Evolutionary conservation across 2,113 vertebrate species (phyloP).

Genomic region (Cricetomys ansorgei): DNA sequence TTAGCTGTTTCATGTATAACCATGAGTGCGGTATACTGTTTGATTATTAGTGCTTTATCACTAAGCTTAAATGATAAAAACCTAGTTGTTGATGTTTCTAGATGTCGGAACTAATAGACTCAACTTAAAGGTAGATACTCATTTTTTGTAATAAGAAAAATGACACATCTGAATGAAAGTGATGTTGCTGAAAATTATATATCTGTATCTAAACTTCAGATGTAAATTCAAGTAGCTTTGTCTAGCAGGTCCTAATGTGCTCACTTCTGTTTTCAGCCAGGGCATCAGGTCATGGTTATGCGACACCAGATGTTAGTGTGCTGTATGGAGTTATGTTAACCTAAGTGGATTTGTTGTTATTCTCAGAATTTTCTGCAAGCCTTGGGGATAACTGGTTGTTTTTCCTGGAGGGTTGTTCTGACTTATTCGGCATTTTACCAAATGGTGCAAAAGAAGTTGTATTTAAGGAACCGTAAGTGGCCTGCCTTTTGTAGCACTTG

Average conservation of each 20-base stretch:
- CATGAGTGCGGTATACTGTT: background rate
- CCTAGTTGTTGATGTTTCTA: constrained; percentile 4
- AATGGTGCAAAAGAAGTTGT: background rate
- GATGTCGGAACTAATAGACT: background rate
- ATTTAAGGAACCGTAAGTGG: background rate
- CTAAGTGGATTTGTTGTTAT: constrained; percentile 11
- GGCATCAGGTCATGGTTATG: background rate
- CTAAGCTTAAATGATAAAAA: background rate
- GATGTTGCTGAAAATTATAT: background rate
- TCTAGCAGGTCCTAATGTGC: background rate
- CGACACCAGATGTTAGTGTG: background rate
- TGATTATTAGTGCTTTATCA: background rate
- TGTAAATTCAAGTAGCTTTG: background rate
- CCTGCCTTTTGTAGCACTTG: background rate
- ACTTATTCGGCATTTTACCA: constrained; percentile 16
- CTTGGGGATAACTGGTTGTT: constrained; percentile 31
- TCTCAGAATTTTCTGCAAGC: constrained; percentile 21
- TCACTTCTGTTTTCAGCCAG: background rate
- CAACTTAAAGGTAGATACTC: constrained; percentile 10
- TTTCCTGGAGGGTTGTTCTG: background rate
- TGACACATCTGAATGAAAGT: background rate
- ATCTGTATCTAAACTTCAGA: background rate
- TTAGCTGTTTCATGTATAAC: background rate
- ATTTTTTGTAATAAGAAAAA: constrained; percentile 31
- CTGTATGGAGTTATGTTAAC: background rate